These are phyloP conservation scores for rat (Rattus norvegicus) DNA, from an alignment of 2,113 vertebrate genomes.

Conservation along the genomic window DNA sequence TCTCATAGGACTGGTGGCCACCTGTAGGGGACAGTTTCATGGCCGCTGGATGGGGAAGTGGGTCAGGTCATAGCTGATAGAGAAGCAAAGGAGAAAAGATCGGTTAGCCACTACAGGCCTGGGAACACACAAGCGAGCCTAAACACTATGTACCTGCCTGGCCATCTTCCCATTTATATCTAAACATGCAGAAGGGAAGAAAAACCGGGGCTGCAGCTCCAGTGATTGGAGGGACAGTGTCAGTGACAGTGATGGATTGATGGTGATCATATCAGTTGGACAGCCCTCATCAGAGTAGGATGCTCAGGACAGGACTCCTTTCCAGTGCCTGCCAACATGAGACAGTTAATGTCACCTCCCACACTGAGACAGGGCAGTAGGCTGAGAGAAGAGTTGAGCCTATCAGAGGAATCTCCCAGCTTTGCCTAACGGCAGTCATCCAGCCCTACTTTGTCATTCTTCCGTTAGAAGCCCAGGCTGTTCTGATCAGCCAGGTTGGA, in stretches of 20 bases:
- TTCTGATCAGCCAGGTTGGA: conserved; percentile 87
- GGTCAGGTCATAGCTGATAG: not conserved
- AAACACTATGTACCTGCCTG: not conserved
- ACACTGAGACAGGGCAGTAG: conserved; percentile 88
- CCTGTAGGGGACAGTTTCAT: rapidly evolving
- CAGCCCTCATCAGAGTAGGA: conserved; percentile 86
- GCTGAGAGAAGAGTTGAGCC: conserved; percentile 88
- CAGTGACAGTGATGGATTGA: conserved; percentile 86
- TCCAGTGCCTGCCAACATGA: conserved; percentile 85
- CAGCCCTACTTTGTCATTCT: conserved; percentile 84
- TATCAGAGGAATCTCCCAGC: conserved; percentile 89
- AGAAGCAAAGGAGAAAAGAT: not conserved
- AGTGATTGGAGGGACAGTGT: conserved; percentile 70
- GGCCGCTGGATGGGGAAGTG: rapidly evolving
- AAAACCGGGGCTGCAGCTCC: conserved; percentile 57
- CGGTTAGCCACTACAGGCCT: not conserved
- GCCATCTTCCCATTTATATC: not conserved
- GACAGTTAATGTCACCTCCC: conserved; percentile 88
- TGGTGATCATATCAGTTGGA: conserved; percentile 88
- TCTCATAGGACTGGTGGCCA: rapidly evolving
- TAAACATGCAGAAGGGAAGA: conserved; percentile 34
- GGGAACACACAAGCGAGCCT: not conserved
- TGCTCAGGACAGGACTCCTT: conserved; percentile 88
- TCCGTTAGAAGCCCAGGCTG: conserved; percentile 86
- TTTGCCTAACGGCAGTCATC: conserved; percentile 87